phyloP scores from a whole-genome alignment of 2,888 invertebrate genomes.

The Hydroisotoma schaefferi region DNA sequence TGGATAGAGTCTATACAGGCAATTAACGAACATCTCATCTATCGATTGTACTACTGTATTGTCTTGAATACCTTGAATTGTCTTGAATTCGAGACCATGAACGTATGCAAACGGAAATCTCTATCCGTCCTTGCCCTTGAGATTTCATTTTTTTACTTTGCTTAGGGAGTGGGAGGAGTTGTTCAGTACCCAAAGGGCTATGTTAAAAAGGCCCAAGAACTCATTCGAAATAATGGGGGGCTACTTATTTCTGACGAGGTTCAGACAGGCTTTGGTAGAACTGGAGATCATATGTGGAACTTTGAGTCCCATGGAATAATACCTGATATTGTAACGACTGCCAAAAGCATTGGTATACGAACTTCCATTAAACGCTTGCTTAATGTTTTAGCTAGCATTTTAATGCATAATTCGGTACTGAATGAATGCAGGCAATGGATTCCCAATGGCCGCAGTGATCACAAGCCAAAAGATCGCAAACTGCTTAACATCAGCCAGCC shows the following conservation, averaged over 20 bases:
- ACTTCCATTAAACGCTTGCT: neutral
- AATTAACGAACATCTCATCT: neutral
- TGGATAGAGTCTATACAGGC: conserved; percentile 92
- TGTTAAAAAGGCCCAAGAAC: conserved; percentile 71
- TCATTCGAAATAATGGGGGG: conserved; percentile 77
- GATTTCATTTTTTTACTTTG: too few relatives aligned
- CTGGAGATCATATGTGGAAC: conserved; percentile 95
- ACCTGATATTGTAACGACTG: conserved; percentile 95
- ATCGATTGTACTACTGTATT: too few relatives aligned
- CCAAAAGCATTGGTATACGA: conserved; percentile 71
- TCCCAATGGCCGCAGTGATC: conserved; percentile 90
- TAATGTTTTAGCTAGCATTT: neutral
- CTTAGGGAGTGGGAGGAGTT: conserved; percentile 81
- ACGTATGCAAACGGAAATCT: too few relatives aligned
- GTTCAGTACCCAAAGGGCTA: conserved; percentile 90
- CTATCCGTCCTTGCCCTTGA: too few relatives aligned
- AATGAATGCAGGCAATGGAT: conserved; percentile 73
- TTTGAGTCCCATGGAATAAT: conserved; percentile 78
- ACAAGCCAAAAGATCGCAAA: conserved; percentile 84
- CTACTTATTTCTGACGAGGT: conserved; percentile 91
- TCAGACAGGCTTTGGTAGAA: conserved; percentile 93
- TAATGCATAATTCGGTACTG: neutral
- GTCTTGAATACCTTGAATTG: too few relatives aligned
- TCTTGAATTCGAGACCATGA: too few relatives aligned
- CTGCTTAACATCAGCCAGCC: conserved; percentile 68